Evolutionary conservation across 2,113 vertebrate genomes (phyloP), one percentile per base, ranked within the genome.

Genomic region (Phrynosoma blainvillii): DNA sequence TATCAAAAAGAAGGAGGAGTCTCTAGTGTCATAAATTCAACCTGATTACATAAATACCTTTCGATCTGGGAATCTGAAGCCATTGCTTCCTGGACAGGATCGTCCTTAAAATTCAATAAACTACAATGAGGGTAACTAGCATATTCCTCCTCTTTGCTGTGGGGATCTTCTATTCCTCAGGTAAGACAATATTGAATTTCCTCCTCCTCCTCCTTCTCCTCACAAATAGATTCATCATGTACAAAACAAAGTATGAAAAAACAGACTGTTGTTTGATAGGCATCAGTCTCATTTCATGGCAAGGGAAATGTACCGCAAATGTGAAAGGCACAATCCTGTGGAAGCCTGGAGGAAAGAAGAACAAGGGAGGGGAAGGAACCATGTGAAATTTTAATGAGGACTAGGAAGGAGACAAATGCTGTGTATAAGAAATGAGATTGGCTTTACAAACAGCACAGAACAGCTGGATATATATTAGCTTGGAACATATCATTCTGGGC

Each of bases 81-180:
- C 16, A 20, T 6, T 9, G 70, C 42, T 73, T 85, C 76, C 21
- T 47, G 62, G 68, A 40, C 40, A 25, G 68, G 1, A 78, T 23
- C 76, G 77, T 0, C 6, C 32, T 62, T 75, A 0, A 0, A 6
- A 84, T 56, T 68, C 2, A 13, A 2, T 71, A 90, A 59, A 76
- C 30, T 12, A 82, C 73, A 85, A 96, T 96, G 95, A 96, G 90
- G 87, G 84, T 25, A 13, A 47, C 68, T 2, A 66, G 30, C 42
- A 12, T 93, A 30, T 87, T 95, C 73, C 90, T 95, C 65, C 91
- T 96, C 18, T 54, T 95, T 79, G 92, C 62, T 42, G 80, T 94
- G 87, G 87, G 82, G 1, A 40, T 94, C 62, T 92, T 54, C 89
- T 93, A 52, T 89, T 85, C 71, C 80, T 76, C 89, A 93, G 95